Base-by-base conservation (phyloP, 2,888 invertebrate genomes). In the Cerastis rubricosa region DNA sequence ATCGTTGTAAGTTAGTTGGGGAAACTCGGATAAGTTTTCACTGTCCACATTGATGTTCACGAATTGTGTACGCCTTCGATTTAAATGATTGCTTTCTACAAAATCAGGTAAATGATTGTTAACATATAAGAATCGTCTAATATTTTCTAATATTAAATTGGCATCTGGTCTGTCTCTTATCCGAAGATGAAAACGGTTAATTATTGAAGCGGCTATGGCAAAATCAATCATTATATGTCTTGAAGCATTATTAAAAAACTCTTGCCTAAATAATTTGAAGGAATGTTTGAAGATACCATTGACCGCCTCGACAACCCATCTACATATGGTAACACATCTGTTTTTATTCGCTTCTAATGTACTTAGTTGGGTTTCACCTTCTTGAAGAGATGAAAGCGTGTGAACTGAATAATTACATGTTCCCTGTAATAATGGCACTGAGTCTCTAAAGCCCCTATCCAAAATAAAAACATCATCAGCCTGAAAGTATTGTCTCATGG, bases 401-500 rank as follows among this genome's bases (percentile, higher is more conserved):
- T 64, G 43, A n/a, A 64, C 64, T 8, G 64, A 64, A 43, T 64
- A 64, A 43, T 43, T 14, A 64, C 64, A 64, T 43, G 64, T 43
- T n/a, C 17, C n/a, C 43, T 64, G 4, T 64, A 64, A 64, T 64
- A 64, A 64, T 64, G 43, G 4, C 17, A 64, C 7, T 43, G 43
- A 64, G 64, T 64, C 43, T 40, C 63, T 64, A 43, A 64, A 64
- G 2, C 64, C 64, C 43, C 43, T 64, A 43, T 43, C 64, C 64
- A 64, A 64, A 64, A 64, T 64, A 43, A 43, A 64, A 64, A 64
- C 64, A 43, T 64, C 64, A 64, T 43, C 6, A 25, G 43, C 6
- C 63, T 63, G 63, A 40, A 63, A 63, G 14, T 63, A 63, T 63
- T 40, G 22, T 14, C 40, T 63, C 63, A 63, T 63, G 22, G 43